Conservation (phyloP, 2,113 vertebrate genomes). For the Procavia capensis region DNA sequence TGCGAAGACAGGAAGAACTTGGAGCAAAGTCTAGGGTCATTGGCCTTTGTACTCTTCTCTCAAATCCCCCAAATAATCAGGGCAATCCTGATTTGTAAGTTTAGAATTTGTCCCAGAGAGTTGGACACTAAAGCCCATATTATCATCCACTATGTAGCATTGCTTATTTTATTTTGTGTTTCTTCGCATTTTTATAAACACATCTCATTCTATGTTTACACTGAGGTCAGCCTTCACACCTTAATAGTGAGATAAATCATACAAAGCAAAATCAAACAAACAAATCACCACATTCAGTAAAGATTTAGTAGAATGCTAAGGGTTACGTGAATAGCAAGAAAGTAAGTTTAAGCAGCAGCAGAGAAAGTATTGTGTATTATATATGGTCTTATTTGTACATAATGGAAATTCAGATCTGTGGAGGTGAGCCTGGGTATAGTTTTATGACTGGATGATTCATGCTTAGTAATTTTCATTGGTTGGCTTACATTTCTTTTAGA, state of each 20-base stretch:
- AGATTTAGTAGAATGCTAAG: background rate
- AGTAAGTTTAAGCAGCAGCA: background rate
- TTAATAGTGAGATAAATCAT: background rate
- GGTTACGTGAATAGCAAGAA: background rate
- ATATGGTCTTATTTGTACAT: background rate
- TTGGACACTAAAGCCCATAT: background rate
- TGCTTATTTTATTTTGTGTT: background rate
- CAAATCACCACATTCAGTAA: background rate
- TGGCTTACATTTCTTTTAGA: background rate
- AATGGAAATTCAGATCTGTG: background rate
- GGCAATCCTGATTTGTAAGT: background rate
- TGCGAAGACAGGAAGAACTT: background rate
- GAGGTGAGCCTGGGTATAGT: background rate
- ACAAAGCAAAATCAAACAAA: background rate
- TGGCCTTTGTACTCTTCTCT: background rate
- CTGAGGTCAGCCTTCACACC: background rate
- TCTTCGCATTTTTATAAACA: background rate
- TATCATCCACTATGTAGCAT: background rate
- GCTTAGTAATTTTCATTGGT: background rate
- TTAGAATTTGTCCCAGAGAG: background rate
- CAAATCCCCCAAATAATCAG: background rate
- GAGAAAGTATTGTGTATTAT: background rate
- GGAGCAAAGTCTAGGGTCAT: background rate
- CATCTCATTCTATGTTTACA: background rate
- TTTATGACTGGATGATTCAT: background rate